Base-by-base conservation (phyloP, 92 coral and sea anemone genomes). In the Ricordea florida region DNA sequence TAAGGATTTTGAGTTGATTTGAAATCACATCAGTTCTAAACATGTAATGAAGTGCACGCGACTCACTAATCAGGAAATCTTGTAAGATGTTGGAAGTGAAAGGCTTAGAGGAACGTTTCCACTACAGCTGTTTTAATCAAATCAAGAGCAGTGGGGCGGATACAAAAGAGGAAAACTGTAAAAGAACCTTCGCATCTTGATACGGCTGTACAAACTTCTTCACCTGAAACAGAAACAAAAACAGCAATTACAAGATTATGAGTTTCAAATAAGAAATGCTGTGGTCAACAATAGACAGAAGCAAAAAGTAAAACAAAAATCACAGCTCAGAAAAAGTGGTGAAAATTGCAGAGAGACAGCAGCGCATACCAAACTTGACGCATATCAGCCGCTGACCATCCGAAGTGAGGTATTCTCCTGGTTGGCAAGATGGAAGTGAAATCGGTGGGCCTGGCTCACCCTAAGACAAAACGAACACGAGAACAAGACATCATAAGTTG, bases 341-440 rank as follows among this genome's bases (percentile, higher is more conserved):
- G 15, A 62, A 20, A 30, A 16, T 18, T 6, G 6, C 15, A 32
- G 14, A 28, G 16, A 32, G 15, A 4, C 27, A 38, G 20, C 41
- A 70, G 28, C 10, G 61, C 98, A 59, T 65, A 94, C 98, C 92
- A 81, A 94, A 81, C 71, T 78, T 85, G 46, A 78, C 89, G 66
- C 98, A 94, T 36, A 66, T 22, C 48, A 94, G 33, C 47, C 73
- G 83, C 38, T 50, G 68, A 48, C 98, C 98, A 57, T 94, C 98
- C 10, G 98, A 94, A 15, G 87, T 87, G 11, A 94, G 63, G 74
- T 88, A 91, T 62, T 94, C 97, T 18, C 97, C 98, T 0, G 67
- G 65, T n/a, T 37, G 62, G 67, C 98, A 94, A 14, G 55, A 66
- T 2, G 98, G 98, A 36, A 91, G 90, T 23, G 84, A 66, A 21